Base-by-base conservation (phyloP, 1,140 invertebrate species). In the Geopemphigus sp. region DNA sequence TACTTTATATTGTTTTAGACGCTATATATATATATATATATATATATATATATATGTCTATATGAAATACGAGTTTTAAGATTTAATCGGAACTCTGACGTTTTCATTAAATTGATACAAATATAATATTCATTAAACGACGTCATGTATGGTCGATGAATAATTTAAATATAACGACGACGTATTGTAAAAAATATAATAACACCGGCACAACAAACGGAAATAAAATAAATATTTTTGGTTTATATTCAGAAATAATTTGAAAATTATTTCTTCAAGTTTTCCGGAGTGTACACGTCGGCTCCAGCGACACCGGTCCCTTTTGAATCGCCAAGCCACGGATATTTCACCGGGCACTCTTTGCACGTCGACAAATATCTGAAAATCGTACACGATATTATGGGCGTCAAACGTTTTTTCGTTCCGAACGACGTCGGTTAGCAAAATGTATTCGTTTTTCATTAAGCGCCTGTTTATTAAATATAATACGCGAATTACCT, bases 311-410 rank as follows among this genome's bases (percentile, higher is more conserved):
- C 89, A 8, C 93, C 93, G 68, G 92, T 91, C 81, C 94, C 94
- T 84, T 91, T 92, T 1, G 93, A 91, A 85, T 96, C 94, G 53
- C 93, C 93, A 17, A 94, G 84, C 94, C 93, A 95, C 8, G 93
- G 93, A 86, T 94, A 95, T 85, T 91, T 91, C 81, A 92, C 92
- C 39, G 94, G 94, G 84, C 94, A 96, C 81, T 94, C 92, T 68
- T 86, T 88, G 85, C 94, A 96, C 3, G 94, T 95, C 84, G 94
- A 92, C 89, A 96, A 90, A 84, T 96, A 96, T 84, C 94, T 90
- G 82, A 56, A 84, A 83, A 39, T 8, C 32, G 32, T n/a, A n/a
- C n/a, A n/a, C n/a, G n/a, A n/a, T n/a, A 39, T 8, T 4, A 39
- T 39, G 3, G 32, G 3, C 8, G 32, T 39, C 3, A 39, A 39